A percentile compares a stretch with the other conserved stretches of the same genome.
Conservation (phyloP, 2,888 invertebrate species). For the Diogma glabrata region DNA sequence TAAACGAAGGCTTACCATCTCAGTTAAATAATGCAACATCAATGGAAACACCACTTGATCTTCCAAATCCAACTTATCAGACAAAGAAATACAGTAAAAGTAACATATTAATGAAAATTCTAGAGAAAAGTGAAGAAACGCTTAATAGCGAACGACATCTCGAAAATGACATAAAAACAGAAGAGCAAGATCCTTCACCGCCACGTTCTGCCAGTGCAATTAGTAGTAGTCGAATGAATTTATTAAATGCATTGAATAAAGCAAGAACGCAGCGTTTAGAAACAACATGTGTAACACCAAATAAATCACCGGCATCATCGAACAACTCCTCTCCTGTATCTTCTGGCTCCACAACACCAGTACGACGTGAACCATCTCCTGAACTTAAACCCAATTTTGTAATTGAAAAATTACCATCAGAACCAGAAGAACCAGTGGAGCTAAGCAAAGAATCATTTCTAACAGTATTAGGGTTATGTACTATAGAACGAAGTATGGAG, state of each 20-base stretch:
- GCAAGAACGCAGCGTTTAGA: slow-evolving; percentile 23
- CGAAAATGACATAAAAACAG: slow-evolving; percentile 7
- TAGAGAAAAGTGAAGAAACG: too few species aligned
- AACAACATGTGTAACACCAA: background rate
- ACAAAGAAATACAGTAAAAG: too few species aligned
- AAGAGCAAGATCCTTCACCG: background rate
- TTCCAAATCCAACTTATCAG: background rate
- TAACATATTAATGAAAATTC: too few species aligned
- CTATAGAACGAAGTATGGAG: slow-evolving; percentile 26
- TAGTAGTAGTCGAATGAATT: slow-evolving; percentile 29
- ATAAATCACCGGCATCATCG: slow-evolving; percentile 10
- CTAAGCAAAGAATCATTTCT: slow-evolving; percentile 31
- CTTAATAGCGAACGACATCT: too few species aligned
- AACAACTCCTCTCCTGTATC: background rate
- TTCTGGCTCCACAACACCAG: slow-evolving; percentile 4
- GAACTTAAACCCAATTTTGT: background rate
- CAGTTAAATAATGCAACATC: too few species aligned
- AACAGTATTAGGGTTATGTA: slow-evolving; percentile 28
- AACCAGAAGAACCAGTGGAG: slow-evolving; percentile 22
- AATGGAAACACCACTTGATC: too few species aligned
- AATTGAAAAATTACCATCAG: slow-evolving; percentile 18
- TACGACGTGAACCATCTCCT: background rate
- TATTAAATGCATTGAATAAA: slow-evolving; percentile 30
- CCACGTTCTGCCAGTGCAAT: too few species aligned
- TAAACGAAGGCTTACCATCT: too few species aligned